Evolutionary conservation across 2,113 vertebrate species (phyloP).

Genomic region (Bufo gargarizans): DNA sequence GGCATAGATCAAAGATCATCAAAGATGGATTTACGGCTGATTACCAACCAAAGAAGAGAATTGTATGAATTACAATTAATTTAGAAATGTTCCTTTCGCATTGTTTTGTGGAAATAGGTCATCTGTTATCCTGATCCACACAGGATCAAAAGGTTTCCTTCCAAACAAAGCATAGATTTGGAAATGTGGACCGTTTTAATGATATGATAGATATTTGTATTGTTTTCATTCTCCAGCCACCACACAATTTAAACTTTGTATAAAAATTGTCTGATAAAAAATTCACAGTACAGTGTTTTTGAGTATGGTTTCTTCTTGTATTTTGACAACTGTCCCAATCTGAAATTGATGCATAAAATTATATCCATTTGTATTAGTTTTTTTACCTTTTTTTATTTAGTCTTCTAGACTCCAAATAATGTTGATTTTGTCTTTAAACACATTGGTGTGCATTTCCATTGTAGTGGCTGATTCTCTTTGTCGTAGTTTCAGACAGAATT

Average conservation of each 20-base stretch:
- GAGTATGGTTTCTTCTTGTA: no score
- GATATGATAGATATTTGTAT: no score
- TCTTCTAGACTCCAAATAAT: no score
- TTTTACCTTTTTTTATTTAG: no score
- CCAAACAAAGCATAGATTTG: background rate
- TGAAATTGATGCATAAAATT: no score
- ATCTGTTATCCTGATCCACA: background rate
- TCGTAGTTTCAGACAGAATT: no score
- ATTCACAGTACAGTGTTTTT: background rate
- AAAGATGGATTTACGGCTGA: conserved; percentile 50
- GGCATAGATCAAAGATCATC: conserved; percentile 55
- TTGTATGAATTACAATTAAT: conserved; percentile 42
- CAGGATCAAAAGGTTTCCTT: conserved; percentile 27
- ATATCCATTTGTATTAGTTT: no score
- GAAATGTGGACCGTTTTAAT: background rate
- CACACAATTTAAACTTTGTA: background rate
- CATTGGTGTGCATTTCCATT: no score
- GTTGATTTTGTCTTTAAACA: no score
- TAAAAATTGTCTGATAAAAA: background rate
- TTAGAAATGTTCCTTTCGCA: conserved; percentile 28
- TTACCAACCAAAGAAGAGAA: conserved; percentile 30
- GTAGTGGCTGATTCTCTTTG: no score
- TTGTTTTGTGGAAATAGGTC: conserved; percentile 7
- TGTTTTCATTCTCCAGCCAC: background rate
- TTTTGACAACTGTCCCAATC: no score